phyloP scores from a whole-genome alignment of 2,888 invertebrate species.

The Maniola hyperantus region DNA sequence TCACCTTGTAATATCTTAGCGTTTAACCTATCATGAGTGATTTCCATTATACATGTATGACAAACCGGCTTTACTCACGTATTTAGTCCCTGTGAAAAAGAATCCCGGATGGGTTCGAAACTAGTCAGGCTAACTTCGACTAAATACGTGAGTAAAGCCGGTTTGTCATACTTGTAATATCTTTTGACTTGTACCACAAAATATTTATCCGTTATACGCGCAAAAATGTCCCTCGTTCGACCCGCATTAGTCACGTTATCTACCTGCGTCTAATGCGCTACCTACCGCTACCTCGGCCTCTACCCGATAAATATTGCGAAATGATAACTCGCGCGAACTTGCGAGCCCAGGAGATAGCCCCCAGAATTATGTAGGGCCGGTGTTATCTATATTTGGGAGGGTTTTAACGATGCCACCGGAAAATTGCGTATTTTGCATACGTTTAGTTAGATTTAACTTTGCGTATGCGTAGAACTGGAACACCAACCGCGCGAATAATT shows the following conservation, averaged over 20 bases:
- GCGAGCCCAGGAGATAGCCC: conserved; percentile 44
- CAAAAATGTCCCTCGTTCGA: conserved; percentile 66
- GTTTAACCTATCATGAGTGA: no score
- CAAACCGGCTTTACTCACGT: no score
- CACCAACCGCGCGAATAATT: neutral
- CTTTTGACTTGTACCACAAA: conserved; percentile 27
- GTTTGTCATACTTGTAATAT: no score
- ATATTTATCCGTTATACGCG: conserved; percentile 49
- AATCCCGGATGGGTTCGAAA: no score
- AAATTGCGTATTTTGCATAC: conserved; percentile 26
- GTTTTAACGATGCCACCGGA: conserved; percentile 35
- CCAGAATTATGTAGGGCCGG: conserved; percentile 39
- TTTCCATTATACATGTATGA: no score
- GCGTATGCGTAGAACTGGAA: neutral
- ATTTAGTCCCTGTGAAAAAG: no score
- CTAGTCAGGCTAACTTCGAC: no score
- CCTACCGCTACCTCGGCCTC: conserved; percentile 11
- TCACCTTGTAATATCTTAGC: no score
- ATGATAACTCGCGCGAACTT: conserved; percentile 60
- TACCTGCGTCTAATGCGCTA: conserved; percentile 63
- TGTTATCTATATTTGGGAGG: conserved; percentile 44
- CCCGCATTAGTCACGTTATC: conserved; percentile 71
- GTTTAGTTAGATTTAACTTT: conserved; percentile 15
- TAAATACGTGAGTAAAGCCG: no score
- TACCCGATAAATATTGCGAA: conserved; percentile 66